Conservation (phyloP, 2,888 invertebrate genomes). For the Ormyrus pomaceus region DNA sequence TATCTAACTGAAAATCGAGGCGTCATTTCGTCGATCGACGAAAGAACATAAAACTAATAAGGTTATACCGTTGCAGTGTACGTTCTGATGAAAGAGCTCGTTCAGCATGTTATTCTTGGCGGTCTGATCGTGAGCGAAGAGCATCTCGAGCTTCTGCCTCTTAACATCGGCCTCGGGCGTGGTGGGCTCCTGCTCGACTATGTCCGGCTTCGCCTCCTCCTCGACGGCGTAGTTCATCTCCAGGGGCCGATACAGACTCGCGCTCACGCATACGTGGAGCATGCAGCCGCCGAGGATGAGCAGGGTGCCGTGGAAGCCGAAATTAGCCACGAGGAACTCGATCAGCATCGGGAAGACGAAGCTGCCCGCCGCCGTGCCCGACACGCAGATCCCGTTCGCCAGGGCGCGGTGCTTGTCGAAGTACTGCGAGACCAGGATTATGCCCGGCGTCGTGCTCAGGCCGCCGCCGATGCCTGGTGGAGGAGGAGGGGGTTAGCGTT, state of each 20-base stretch:
- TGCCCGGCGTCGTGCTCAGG: conserved; percentile 87
- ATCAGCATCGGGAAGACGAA: conserved; percentile 87
- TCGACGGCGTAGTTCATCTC: conserved; percentile 65
- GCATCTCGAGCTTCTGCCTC: conserved; percentile 72
- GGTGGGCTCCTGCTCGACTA: conserved; percentile 62
- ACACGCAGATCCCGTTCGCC: conserved; percentile 88
- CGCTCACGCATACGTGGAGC: conserved; percentile 86
- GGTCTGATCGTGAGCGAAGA: conserved; percentile 71
- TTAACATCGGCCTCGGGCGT: conserved; percentile 68
- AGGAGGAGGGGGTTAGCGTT: too few species aligned
- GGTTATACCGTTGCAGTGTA: conserved; percentile 52
- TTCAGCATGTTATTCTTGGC: conserved; percentile 72
- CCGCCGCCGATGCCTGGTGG: conserved; percentile 85
- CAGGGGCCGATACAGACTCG: conserved; percentile 81
- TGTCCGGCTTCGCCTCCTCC: conserved; percentile 35
- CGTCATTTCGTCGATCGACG: too few species aligned
- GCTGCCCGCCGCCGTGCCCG: conserved; percentile 88
- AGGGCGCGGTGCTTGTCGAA: conserved; percentile 87
- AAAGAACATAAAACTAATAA: too few species aligned
- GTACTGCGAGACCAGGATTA: conserved; percentile 88
- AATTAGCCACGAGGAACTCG: conserved; percentile 82
- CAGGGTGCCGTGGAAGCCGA: conserved; percentile 85
- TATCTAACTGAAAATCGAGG: too few species aligned
- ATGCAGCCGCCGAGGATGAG: conserved; percentile 84
- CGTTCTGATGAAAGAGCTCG: conserved; percentile 72